Conservation (phyloP, 2,888 invertebrate species). For the Stenurella melanura region DNA sequence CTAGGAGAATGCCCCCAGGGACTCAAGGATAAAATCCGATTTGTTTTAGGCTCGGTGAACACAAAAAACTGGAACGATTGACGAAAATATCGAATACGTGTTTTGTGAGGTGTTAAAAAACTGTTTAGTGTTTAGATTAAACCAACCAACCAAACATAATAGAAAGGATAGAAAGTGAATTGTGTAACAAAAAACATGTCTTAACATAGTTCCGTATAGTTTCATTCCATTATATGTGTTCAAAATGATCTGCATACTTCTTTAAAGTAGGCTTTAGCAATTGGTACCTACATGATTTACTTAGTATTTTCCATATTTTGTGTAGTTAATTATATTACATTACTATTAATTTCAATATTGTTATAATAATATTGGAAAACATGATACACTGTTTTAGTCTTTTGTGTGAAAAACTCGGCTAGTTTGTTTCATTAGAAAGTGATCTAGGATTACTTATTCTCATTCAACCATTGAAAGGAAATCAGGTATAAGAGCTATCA, state of each 20-base stretch:
- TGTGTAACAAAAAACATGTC: slow-evolving; percentile 11
- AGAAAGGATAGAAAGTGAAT: slow-evolving; percentile 40
- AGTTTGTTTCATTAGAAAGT: neutral
- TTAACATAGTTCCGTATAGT: slow-evolving; percentile 8
- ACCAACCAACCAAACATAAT: slow-evolving; percentile 19
- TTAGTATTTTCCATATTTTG: too few relatives aligned
- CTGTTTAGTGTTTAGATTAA: slow-evolving; percentile 29
- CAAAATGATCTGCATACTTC: slow-evolving; percentile 19
- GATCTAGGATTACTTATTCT: neutral
- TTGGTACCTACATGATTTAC: too few relatives aligned
- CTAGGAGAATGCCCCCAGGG: neutral
- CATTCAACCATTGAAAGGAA: neutral
- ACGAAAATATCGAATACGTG: neutral
- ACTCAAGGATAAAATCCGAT: neutral
- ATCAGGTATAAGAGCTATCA: neutral
- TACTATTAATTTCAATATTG: too few relatives aligned
- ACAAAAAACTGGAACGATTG: neutral
- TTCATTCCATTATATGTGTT: slow-evolving; percentile 11
- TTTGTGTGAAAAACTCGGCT: neutral
- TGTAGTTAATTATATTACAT: too few relatives aligned
- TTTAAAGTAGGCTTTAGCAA: too few relatives aligned
- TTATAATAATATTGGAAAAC: too few relatives aligned
- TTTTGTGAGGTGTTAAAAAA: slow-evolving; percentile 9
- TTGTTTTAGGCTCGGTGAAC: neutral
- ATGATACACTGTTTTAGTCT: neutral